A percentile compares a stretch with the other conserved stretches of the same genome.
phyloP scores from a whole-genome alignment of 2,113 vertebrate species.

The Parotia lawesii region DNA sequence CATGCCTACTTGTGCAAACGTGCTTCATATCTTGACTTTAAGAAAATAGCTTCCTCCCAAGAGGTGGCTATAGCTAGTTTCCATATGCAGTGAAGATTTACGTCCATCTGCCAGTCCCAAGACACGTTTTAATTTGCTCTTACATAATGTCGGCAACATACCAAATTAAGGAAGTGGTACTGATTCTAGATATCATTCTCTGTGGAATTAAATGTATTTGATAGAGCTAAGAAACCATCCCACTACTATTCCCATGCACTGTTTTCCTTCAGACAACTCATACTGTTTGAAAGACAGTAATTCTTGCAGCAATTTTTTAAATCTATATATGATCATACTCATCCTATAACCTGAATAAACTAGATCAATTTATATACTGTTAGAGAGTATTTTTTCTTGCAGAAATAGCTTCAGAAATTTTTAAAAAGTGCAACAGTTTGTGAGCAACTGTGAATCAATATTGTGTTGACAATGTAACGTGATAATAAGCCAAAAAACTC shows the following conservation, averaged over 20 bases:
- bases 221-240: not conserved
- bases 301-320: not conserved
- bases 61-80: conserved; percentile 42
- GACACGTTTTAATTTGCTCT: not conserved
- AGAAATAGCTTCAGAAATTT: not conserved
- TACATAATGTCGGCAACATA: not conserved
- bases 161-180: not conserved
- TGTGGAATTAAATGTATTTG: not conserved
- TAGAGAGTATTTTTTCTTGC: not conserved
- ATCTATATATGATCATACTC: not conserved
- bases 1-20: not conserved
- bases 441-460: not conserved
- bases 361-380: not conserved
- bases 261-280: not conserved
- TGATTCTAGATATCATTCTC: not conserved
- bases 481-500: not conserved
- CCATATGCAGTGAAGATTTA: conserved; percentile 13
- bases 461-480: not conserved
- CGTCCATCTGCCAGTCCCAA: conserved; percentile 39
- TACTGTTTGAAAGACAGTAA: not conserved
- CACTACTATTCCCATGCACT: not conserved
- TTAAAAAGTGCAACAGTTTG: not conserved
- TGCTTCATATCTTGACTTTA: not conserved
- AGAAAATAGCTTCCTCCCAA: conserved; percentile 12
- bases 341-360: not conserved